Base-by-base conservation (phyloP, 1,140 invertebrate genomes). In the Hormaphis cornu region DNA sequence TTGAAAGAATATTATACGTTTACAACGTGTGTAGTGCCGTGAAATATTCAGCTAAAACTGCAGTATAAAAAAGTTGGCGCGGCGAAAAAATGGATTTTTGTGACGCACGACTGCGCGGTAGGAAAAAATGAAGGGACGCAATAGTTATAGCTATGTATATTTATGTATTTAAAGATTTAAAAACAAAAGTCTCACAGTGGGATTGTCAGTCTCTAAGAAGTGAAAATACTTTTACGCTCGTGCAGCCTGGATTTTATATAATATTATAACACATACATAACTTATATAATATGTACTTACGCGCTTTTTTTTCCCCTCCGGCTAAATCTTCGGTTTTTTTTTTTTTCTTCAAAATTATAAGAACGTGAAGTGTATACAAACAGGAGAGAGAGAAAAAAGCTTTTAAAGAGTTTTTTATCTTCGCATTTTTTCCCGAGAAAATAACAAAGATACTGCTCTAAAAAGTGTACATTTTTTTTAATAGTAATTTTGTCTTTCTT, bases 31-130 rank as follows among this genome's bases (percentile, higher is more conserved):
- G 42, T n/a, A 46, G 20, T 9, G 22, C 12, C 14, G 33, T 63
- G 48, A 35, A 48, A 63, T 63, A 63, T 48, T 48, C 20, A 63
- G n/a, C 26, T 46, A 63, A 63, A 28, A 48, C 12, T n/a, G n/a
- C n/a, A n/a, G n/a, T n/a, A n/a, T n/a, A n/a, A n/a, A n/a, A n/a
- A n/a, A n/a, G n/a, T n/a, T n/a, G n/a, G n/a, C n/a, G 8, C 24
- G 0, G 28, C n/a, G 22, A 18, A 22, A 22, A 35, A 63, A 28
- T 20, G 24, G 59, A 12, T 63, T 59, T 26, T 59, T 16, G 20
- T 22, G 3, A 37, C 6, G 54, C 12, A 12, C 9, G 22, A 30
- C n/a, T n/a, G n/a, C n/a, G n/a, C n/a, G n/a, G n/a, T n/a, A 16
- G 28, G 35, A 63, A 33, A 28, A 63, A 46, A 12, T 18, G 10